A percentile compares a stretch with the other conserved stretches of the same genome.
Evolutionary conservation across 2,113 vertebrate genomes (phyloP).

Genomic region (Eurystomus gularis): DNA sequence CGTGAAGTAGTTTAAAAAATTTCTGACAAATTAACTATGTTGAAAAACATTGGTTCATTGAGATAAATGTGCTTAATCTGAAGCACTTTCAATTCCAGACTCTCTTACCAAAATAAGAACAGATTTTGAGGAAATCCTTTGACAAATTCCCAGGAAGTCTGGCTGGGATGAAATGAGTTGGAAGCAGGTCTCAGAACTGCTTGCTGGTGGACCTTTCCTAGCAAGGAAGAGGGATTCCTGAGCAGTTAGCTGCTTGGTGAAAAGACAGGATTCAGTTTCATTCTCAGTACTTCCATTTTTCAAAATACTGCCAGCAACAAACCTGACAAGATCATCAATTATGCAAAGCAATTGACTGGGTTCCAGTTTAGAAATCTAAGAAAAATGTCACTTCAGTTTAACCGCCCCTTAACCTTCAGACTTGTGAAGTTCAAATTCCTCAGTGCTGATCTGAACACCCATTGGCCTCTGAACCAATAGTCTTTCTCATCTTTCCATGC

Average conservation of each 20-base stretch:
- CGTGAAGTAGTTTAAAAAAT: neutral
- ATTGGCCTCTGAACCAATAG: neutral
- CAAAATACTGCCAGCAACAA: neutral
- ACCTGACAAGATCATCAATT: neutral
- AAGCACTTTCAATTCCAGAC: neutral
- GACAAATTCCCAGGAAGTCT: neutral
- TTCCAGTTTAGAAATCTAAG: neutral
- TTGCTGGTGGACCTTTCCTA: neutral
- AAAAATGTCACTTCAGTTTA: neutral
- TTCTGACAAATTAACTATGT: neutral
- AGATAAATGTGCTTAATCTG: neutral
- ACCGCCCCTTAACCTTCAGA: neutral
- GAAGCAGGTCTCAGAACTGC: neutral
- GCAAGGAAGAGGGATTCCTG: neutral
- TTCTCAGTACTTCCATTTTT: neutral
- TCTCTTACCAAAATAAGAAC: neutral
- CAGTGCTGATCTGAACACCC: neutral
- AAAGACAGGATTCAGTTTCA: neutral
- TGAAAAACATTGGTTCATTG: neutral
- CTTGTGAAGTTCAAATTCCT: neutral
- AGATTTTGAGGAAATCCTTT: neutral
- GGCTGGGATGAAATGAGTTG: neutral
- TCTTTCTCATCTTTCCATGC: accelerated
- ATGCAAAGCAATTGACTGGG: neutral
- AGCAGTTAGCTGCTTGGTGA: neutral